Evolutionary conservation across 2,797 vertebrate species (phyloP).

Genomic region (Acanthopagrus latus): DNA sequence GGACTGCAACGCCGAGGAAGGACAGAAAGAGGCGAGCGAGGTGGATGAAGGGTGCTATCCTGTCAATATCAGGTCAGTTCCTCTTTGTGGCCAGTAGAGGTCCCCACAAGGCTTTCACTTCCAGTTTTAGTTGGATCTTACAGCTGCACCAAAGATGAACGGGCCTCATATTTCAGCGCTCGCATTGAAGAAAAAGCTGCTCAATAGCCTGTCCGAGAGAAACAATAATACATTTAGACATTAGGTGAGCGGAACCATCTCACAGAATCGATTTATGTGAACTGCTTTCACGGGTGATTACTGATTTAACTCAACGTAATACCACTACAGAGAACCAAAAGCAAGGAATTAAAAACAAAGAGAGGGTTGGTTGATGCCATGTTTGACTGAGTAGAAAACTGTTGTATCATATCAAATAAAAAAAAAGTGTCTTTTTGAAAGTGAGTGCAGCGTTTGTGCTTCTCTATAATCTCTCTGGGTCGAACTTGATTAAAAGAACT

Average conservation of each 20-base stretch:
- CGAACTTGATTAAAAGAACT: neutral
- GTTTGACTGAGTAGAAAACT: conserved; percentile 76
- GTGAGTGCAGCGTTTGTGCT: conserved; percentile 12
- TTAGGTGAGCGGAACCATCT: conserved; percentile 23
- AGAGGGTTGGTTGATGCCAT: conserved; percentile 67
- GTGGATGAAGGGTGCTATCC: neutral
- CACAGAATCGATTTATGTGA: conserved; percentile 50
- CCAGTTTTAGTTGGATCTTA: conserved; percentile 46
- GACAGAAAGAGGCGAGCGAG: conserved; percentile 17
- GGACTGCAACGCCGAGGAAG: conserved; percentile 5
- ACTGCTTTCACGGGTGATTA: conserved; percentile 60
- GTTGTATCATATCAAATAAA: conserved; percentile 89
- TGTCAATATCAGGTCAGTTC: conserved; percentile 37
- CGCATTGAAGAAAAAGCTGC: conserved; percentile 30
- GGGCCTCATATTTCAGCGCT: conserved; percentile 53
- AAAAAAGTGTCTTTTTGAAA: conserved; percentile 78
- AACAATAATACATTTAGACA: conserved; percentile 18
- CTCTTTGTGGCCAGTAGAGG: conserved; percentile 76
- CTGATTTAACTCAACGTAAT: conserved; percentile 75
- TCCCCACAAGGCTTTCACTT: conserved; percentile 68
- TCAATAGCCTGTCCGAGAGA: conserved; percentile 24
- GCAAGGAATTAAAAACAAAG: conserved; percentile 54
- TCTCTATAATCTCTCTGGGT: neutral
- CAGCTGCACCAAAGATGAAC: conserved; percentile 78
- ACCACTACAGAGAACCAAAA: conserved; percentile 72